These are phyloP conservation scores for Gila orcuttii DNA, from an alignment of 2,113 vertebrate genomes.

Conservation along the genomic window DNA sequence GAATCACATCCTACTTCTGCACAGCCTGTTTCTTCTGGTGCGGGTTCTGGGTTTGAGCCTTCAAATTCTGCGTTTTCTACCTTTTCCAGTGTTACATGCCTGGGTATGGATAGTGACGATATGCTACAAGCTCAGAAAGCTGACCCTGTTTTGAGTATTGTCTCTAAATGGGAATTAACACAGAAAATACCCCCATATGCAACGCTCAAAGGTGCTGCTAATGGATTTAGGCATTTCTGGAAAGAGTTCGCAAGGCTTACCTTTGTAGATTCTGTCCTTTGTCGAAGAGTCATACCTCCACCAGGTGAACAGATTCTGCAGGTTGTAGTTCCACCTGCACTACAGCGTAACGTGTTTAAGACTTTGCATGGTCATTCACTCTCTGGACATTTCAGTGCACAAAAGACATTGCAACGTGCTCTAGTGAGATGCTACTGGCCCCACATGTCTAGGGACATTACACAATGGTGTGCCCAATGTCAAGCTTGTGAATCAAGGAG, in stretches of 20 bases:
- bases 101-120: not conserved
- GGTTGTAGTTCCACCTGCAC: not conserved
- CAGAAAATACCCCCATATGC: not conserved
- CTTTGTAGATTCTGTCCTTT: not conserved
- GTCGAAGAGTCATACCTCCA: not conserved
- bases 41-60: no score
- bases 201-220: not conserved
- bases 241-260: not conserved
- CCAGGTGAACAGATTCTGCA: not conserved
- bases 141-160: conserved; percentile 14
- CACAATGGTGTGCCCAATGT: conserved; percentile 23
- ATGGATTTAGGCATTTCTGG: not conserved
- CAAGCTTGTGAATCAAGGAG: conserved; percentile 32
- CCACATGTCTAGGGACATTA: conserved; percentile 26
- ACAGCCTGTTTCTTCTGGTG: not conserved
- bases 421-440: conserved; percentile 31
- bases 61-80: no score
- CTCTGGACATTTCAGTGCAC: conserved; percentile 30
- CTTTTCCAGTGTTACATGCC: not conserved
- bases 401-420: conserved; percentile 31
- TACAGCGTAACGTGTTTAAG: not conserved
- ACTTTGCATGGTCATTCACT: conserved; percentile 5
- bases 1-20: not conserved
- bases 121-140: not conserved
- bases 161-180: conserved; percentile 24